Base-by-base conservation (phyloP, 2,797 vertebrate species). In the Semaprochilodus insignis region DNA sequence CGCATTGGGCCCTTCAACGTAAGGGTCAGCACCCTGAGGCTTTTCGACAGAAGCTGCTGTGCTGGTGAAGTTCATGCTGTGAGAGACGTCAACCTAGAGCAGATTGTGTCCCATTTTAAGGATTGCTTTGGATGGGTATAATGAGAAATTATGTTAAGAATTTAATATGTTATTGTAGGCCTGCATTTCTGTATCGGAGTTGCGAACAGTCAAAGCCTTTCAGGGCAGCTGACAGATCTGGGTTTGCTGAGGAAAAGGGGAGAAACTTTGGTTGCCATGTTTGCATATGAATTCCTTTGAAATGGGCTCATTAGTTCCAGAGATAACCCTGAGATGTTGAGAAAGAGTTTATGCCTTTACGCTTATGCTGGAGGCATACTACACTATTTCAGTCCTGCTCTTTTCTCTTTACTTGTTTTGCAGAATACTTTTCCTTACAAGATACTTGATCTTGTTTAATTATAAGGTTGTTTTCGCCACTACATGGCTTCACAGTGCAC, bases 261-360 rank as follows among this genome's bases (percentile, higher is more conserved):
- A 17, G 14, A 63, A 54, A 52, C 23, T 25, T 13, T 17, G 17
- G 15, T 60, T 34, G 17, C 31, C 34, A 31, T 15, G 23, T 74
- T 21, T 16, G 66, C 19, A 3, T 14, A 25, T 15, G 23, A 71
- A 81, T 85, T 85, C 63, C 55, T 77, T 74, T 82, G 54, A 82
- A 84, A 82, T 80, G 17, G 69, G n/a, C 72, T 81, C 74, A 87
- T 77, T 83, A 82, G 73, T 77, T 82, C 63, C 59, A 78, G 69
- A 73, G 79, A 71, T 83, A 70, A 69, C 74, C 31, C 27, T 57
- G 54, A 36, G 19, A 77, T 62, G 21, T 23, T 73, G 57, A 60
- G 31, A 82, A 63, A 65, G 34, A 40, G 25, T 52, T 63, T 36
- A 51, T 27, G 59, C 23, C 44, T 69, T 52, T 71, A 31, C 36